phyloP scores from a whole-genome alignment of 2,113 vertebrate species.

The Chloroceryle aenea region DNA sequence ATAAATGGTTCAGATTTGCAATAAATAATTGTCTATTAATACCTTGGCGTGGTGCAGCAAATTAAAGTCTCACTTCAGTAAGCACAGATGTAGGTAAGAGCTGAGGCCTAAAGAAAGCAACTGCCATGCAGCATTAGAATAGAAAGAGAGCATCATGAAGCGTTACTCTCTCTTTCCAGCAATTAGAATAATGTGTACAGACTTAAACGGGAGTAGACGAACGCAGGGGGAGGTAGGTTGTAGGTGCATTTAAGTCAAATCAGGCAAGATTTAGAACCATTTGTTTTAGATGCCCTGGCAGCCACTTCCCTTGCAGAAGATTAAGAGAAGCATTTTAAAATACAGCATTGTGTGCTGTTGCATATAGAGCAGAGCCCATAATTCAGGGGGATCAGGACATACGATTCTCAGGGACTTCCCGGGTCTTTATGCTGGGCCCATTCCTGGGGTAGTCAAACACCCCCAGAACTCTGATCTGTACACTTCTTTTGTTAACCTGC shows the following conservation, averaged over 20 bases:
- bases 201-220: neutral
- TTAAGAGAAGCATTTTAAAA: conserved; percentile 18
- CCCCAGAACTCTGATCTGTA: neutral
- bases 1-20: conserved; percentile 88
- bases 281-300: conserved; percentile 5
- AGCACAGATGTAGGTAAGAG: conserved; percentile 80
- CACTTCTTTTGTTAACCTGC: neutral
- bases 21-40: conserved; percentile 94
- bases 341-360: neutral
- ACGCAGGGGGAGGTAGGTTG: neutral
- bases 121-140: conserved; percentile 29
- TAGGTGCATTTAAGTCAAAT: neutral
- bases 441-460: neutral
- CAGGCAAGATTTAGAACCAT: conserved; percentile 36
- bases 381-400: neutral
- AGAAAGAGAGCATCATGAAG: conserved; percentile 15
- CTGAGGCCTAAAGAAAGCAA: conserved; percentile 63
- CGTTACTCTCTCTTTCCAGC: neutral
- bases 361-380: neutral
- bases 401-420: neutral
- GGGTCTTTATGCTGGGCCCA: neutral
- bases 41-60: conserved; percentile 84
- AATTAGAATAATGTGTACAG: neutral
- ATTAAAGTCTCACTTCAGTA: conserved; percentile 85
- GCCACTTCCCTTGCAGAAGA: neutral